Evolutionary conservation across 2,797 vertebrate species (phyloP).

Genomic region (Enteromius viviparus): DNA sequence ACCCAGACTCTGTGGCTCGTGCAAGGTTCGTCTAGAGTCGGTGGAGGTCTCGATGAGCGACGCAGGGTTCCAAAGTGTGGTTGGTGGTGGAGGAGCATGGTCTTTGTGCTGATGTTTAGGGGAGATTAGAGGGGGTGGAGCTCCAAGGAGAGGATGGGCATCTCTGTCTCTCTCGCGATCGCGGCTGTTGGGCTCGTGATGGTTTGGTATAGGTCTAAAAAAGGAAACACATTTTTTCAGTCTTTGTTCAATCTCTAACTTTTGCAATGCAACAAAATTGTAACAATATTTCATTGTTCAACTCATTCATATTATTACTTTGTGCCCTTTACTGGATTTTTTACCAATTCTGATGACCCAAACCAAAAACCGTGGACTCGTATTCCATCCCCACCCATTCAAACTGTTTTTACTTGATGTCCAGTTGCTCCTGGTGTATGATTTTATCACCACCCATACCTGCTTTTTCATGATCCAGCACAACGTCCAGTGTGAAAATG

Average conservation of each 20-base stretch:
- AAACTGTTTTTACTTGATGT: background rate
- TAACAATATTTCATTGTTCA: background rate
- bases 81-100: constrained; percentile 79
- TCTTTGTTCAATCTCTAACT: constrained; percentile 62
- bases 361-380: background rate
- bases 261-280: constrained; percentile 60
- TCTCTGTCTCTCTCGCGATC: constrained; percentile 83
- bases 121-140: constrained; percentile 94
- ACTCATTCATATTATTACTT: too few relatives aligned
- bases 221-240: constrained; percentile 55
- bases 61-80: constrained; percentile 93
- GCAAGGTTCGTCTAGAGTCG: constrained; percentile 81
- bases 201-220: constrained; percentile 82
- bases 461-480: background rate
- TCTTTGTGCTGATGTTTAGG: constrained; percentile 89
- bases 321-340: background rate
- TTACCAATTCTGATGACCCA: background rate
- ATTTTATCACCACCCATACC: background rate
- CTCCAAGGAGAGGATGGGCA: constrained; percentile 86
- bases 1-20: constrained; percentile 75
- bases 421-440: background rate
- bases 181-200: constrained; percentile 76
- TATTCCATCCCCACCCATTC: background rate
- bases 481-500: background rate
- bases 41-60: constrained; percentile 86